A percentile compares a stretch with the other conserved stretches of the same genome.
phyloP scores from a whole-genome alignment of 2,888 invertebrate species.

The Mythimna lalbum region DNA sequence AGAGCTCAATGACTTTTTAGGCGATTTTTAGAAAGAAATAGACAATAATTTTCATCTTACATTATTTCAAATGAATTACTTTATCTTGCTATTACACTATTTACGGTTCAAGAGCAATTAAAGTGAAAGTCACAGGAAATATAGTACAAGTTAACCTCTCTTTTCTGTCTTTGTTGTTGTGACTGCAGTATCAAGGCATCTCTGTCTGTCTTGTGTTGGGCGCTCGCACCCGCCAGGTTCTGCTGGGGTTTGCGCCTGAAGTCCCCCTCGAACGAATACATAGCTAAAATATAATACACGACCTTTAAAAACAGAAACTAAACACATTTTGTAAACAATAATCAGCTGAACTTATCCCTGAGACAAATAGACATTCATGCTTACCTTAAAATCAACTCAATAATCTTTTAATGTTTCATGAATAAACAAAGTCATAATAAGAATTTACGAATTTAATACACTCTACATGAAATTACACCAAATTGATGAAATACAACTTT shows the following conservation, averaged over 20 bases:
- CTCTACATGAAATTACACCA: constrained; percentile 49
- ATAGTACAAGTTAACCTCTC: constrained; percentile 92
- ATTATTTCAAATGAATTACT: neutral
- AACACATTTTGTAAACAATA: constrained; percentile 76
- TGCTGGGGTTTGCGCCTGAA: constrained; percentile 96
- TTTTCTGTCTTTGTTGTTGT: constrained; percentile 95
- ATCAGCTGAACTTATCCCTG: constrained; percentile 76
- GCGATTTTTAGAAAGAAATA: neutral
- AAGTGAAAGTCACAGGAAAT: constrained; percentile 56
- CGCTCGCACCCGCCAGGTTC: constrained; percentile 96
- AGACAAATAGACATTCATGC: constrained; percentile 52
- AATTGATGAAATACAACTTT: constrained; percentile 60
- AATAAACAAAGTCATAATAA: constrained; percentile 60
- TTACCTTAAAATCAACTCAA: constrained; percentile 60
- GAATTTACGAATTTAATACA: constrained; percentile 46
- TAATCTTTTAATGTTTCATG: constrained; percentile 46
- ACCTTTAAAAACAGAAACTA: constrained; percentile 27
- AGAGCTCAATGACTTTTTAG: neutral
- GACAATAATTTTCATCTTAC: neutral
- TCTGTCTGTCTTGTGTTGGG: constrained; percentile 92
- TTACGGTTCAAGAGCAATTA: constrained; percentile 14
- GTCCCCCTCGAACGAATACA: constrained; percentile 97
- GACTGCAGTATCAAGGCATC: constrained; percentile 95
- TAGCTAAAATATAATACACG: constrained; percentile 73
- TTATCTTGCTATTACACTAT: neutral